Percentiles rank a stretch among this genome's conserved stretches.
phyloP scores from a whole-genome alignment of 1,140 invertebrate genomes.

The Kradibia gibbosae region DNA sequence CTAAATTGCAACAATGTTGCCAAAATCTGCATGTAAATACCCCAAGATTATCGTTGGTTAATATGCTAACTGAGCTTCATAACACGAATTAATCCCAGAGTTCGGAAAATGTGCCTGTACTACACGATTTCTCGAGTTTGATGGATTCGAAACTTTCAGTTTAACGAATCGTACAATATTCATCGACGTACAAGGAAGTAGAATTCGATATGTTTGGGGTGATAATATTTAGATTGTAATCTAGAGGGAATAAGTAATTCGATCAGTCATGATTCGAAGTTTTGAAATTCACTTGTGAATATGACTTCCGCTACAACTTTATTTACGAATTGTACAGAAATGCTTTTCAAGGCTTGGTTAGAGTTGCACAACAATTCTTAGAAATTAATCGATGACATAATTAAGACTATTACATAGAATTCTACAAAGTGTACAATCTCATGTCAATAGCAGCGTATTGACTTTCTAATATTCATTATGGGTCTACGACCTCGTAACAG shows the following conservation, averaged over 20 bases:
- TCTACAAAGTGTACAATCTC: neutral
- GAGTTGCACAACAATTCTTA: neutral
- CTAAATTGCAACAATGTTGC: no score
- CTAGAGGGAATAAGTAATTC: neutral
- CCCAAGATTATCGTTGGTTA: no score
- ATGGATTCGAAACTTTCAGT: no score
- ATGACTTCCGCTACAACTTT: no score
- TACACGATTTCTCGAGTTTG: no score
- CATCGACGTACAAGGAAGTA: no score
- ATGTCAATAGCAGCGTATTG: constrained; percentile 1
- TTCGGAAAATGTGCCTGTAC: no score
- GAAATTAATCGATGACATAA: neutral
- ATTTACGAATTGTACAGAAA: neutral
- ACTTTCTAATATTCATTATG: constrained; percentile 5
- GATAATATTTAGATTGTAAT: neutral
- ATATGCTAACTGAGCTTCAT: no score
- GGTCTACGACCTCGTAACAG: constrained; percentile 18
- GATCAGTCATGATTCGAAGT: neutral
- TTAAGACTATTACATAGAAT: neutral
- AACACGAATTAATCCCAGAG: no score
- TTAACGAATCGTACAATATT: no score
- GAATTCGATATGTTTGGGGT: neutral
- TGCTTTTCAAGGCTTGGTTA: neutral
- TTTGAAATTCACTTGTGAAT: neutral
- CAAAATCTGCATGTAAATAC: no score